Evolutionary conservation across 53 echinoderm and acorn worm genomes (phyloP).

Genomic region (Holothuria leucospilota): DNA sequence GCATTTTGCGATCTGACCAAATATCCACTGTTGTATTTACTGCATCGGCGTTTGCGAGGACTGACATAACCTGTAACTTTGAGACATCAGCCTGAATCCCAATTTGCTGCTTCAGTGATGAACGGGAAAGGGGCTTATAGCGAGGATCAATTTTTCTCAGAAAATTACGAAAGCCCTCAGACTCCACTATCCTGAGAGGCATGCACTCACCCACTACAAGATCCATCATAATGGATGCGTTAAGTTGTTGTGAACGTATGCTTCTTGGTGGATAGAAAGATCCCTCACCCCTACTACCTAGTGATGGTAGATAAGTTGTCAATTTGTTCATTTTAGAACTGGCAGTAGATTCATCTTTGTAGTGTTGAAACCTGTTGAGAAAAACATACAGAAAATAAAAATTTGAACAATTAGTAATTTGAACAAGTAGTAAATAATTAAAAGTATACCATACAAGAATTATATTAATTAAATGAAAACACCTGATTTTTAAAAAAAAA

Average conservation of each 20-base stretch:
- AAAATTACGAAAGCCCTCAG: neutral
- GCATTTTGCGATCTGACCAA: conserved; percentile 60
- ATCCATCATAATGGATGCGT: neutral
- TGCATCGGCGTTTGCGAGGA: conserved; percentile 1
- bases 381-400: too few species aligned
- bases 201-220: conserved; percentile 8
- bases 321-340: too few species aligned
- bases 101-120: neutral
- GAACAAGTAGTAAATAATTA: too few species aligned
- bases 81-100: neutral
- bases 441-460: too few species aligned
- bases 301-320: too few species aligned
- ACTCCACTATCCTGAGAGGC: conserved; percentile 14
- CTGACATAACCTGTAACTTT: neutral
- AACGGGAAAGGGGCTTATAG: conserved; percentile 6
- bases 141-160: too few species aligned
- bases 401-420: too few species aligned
- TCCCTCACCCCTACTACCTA: neutral
- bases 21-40: conserved; percentile 57
- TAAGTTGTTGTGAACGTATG: neutral
- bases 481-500: too few species aligned
- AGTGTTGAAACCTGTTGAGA: too few species aligned
- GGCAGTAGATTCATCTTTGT: too few species aligned
- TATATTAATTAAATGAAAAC: too few species aligned
- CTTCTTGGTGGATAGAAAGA: neutral